Percentiles rank a stretch among this genome's conserved stretches.
Evolutionary conservation across 92 coral and sea anemone species (phyloP).

Genomic region (Zoanthus sansibaricus): DNA sequence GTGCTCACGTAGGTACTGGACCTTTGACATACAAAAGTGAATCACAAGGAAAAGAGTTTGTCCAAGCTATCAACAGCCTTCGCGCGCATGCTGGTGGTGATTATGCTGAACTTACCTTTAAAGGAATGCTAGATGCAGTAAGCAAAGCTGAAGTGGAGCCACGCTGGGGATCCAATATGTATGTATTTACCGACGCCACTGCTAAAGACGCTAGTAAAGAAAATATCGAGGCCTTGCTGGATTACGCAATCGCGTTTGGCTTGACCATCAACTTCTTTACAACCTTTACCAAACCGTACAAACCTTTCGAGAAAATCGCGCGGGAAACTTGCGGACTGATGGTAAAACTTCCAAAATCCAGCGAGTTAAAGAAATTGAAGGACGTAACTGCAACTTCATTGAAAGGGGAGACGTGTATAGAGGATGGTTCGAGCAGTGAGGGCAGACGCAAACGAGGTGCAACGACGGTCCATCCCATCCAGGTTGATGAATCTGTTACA

Average conservation of each 20-base stretch:
- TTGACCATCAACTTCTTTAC: constrained; percentile 80
- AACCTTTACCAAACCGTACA: constrained; percentile 35
- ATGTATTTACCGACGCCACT: constrained; percentile 88
- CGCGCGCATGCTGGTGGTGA: constrained; percentile 85
- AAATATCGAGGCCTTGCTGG: constrained; percentile 46
- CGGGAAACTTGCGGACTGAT: constrained; percentile 76
- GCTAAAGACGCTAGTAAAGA: constrained; percentile 70
- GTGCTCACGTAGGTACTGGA: constrained; percentile 51
- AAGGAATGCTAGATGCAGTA: constrained; percentile 79
- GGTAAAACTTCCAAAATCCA: constrained; percentile 41
- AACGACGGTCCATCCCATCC: constrained; percentile 29
- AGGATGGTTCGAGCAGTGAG: constrained; percentile 26
- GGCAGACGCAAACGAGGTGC: constrained; percentile 47
- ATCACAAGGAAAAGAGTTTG: constrained; percentile 50
- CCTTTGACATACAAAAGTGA: constrained; percentile 49
- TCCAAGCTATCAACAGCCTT: constrained; percentile 57
- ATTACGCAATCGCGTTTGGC: constrained; percentile 38
- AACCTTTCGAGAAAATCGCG: constrained; percentile 65
- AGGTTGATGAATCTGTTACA: constrained; percentile 79
- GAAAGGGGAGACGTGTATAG: constrained; percentile 58
- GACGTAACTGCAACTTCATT: constrained; percentile 56
- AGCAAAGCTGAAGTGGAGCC: constrained; percentile 42
- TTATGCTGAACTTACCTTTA: constrained; percentile 81
- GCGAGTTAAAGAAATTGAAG: constrained; percentile 69
- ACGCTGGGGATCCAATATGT: constrained; percentile 77